Evolutionary conservation across 2,888 invertebrate species (phyloP).

Genomic region (Baronia brevicornis): DNA sequence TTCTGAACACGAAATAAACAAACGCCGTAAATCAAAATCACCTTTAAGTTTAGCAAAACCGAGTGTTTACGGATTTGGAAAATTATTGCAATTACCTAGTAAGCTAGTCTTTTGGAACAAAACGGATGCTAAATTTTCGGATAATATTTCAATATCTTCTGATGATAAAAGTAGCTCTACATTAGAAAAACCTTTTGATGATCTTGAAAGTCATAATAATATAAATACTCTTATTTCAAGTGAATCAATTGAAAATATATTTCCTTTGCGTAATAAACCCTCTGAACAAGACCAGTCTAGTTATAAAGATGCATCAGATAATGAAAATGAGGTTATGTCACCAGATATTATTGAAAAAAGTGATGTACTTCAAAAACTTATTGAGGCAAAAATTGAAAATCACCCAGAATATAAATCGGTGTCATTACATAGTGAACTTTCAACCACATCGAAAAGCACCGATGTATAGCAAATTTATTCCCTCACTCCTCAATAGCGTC

Average conservation of each 20-base stretch:
- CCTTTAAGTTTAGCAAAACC: slow-evolving; percentile 42
- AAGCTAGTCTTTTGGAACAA: slow-evolving; percentile 76
- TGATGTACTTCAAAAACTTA: slow-evolving; percentile 56
- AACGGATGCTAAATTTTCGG: slow-evolving; percentile 47
- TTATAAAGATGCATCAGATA: slow-evolving; percentile 38
- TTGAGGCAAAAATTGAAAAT: slow-evolving; percentile 58
- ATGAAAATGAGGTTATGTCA: slow-evolving; percentile 36
- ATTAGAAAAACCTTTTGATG: slow-evolving; percentile 37
- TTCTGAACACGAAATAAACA: slow-evolving; percentile 44
- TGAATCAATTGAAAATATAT: slow-evolving; percentile 16
- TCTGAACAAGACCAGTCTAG: slow-evolving; percentile 32
- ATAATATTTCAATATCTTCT: slow-evolving; percentile 43
- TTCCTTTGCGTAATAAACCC: slow-evolving; percentile 22
- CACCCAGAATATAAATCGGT: slow-evolving; percentile 63
- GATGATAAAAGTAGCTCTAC: slow-evolving; percentile 49
- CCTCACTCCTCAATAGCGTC: slow-evolving; percentile 16
- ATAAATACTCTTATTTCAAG: slow-evolving; percentile 22
- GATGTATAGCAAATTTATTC: slow-evolving; percentile 49
- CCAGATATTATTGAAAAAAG: slow-evolving; percentile 57
- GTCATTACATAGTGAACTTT: slow-evolving; percentile 48
- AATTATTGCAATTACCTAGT: slow-evolving; percentile 70
- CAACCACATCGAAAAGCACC: slow-evolving; percentile 58
- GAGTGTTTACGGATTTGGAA: slow-evolving; percentile 50
- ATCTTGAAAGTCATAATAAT: slow-evolving; percentile 45
- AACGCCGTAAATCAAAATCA: slow-evolving; percentile 53